Conservation (phyloP, 2,797 vertebrate genomes). For the Avahi laniger region DNA sequence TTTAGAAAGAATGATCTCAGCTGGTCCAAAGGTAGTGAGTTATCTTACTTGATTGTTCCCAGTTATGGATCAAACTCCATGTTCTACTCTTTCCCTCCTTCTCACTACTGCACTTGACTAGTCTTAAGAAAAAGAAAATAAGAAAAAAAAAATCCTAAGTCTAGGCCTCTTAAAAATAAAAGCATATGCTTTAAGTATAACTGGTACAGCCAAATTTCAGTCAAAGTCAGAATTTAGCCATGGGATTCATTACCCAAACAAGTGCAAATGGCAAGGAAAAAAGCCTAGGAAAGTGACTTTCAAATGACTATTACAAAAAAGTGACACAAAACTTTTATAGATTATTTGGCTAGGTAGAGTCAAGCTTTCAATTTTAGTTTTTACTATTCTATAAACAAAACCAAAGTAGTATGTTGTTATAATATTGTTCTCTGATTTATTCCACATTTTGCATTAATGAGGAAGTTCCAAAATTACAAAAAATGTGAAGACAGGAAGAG, state of each 20-base stretch:
- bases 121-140: neutral
- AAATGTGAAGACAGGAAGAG: neutral
- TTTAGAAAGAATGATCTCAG: neutral
- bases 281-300: neutral
- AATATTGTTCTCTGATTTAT: neutral
- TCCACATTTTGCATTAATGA: neutral
- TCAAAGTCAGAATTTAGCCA: neutral
- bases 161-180: conserved; percentile 28
- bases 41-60: too few relatives aligned
- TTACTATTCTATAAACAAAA: conserved; percentile 47
- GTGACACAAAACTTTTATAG: conserved; percentile 16
- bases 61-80: too few relatives aligned
- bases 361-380: conserved; percentile 24
- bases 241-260: neutral
- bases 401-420: neutral
- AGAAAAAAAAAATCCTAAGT: neutral
- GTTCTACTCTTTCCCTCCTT: too few relatives aligned
- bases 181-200: neutral
- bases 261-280: neutral
- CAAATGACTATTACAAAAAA: neutral
- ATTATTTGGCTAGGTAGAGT: neutral
- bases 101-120: too few relatives aligned
- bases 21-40: too few relatives aligned
- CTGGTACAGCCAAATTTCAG: neutral
- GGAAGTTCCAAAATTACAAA: conserved; percentile 21